phyloP scores from a whole-genome alignment of 2,888 invertebrate genomes.

The Dynastes tityus region DNA sequence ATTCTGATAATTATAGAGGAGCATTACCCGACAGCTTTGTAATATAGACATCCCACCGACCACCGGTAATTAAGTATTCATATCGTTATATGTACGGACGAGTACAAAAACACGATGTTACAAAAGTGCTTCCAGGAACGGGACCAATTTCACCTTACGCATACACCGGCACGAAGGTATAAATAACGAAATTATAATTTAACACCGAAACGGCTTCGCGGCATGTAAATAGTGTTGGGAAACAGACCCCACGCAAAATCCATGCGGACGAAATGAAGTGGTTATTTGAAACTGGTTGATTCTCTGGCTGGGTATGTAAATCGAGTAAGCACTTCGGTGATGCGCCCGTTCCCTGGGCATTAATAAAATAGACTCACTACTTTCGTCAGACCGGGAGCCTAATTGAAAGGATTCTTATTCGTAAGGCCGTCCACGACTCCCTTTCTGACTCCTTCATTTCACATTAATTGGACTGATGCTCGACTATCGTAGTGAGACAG shows the following conservation, averaged over 20 bases:
- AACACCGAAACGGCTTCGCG: conserved; percentile 51
- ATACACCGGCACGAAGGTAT: conserved; percentile 24
- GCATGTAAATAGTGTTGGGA: conserved; percentile 49
- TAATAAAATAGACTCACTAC: conserved; percentile 58
- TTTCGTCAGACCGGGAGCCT: conserved; percentile 58
- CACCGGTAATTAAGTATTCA: conserved; percentile 36
- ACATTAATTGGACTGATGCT: conserved; percentile 58
- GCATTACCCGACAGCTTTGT: conserved; percentile 31
- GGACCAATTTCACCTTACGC: conserved; percentile 31
- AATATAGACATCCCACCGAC: conserved; percentile 33
- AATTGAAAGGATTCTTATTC: conserved; percentile 61
- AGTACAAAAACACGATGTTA: conserved; percentile 37
- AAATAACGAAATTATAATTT: conserved; percentile 52
- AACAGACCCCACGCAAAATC: conserved; percentile 52
- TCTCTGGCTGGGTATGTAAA: conserved; percentile 60
- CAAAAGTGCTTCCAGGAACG: conserved; percentile 45
- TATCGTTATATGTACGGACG: conserved; percentile 23
- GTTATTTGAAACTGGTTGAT: conserved; percentile 56
- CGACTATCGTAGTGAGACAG: conserved; percentile 40
- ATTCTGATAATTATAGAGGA: conserved; percentile 30
- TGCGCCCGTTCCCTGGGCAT: conserved; percentile 54
- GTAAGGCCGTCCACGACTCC: conserved; percentile 53
- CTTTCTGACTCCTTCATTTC: conserved; percentile 59
- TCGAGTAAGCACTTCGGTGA: conserved; percentile 54
- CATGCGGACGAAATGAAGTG: conserved; percentile 50